Base-by-base conservation (phyloP, 2,888 invertebrate species). In the Drosophila eohydei region DNA sequence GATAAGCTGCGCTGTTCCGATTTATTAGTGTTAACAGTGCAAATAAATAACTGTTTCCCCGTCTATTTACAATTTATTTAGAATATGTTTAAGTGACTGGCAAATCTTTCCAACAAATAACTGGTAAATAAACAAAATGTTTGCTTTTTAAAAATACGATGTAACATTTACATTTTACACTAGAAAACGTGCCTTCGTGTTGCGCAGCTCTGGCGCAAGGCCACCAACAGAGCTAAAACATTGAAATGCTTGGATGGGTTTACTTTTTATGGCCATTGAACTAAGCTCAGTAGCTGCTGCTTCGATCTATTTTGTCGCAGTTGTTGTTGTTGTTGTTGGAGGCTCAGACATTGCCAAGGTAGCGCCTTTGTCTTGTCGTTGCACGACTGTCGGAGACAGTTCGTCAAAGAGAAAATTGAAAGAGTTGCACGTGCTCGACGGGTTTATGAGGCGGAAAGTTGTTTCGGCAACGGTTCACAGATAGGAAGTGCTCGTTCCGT, bases 361-460 rank as follows among this genome's bases (percentile, higher is more conserved):
- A 82, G 81, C 54, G 63, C 59, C 62, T 48, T 40, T 46, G 65
- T 56, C 32, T 54, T 60, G 56, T 3, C 51, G 6, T n/a, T 7
- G 30, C 48, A 11, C 26, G 34, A 38, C 51, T 40, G 36, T 58
- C 48, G 67, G 67, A 57, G 78, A 74, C 84, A 75, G 71, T 79
- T 71, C 68, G 60, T 75, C 71, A 81, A 73, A 74, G 77, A 68
- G 74, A 80, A 77, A 65, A 84, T 75, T 73, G 64, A 75, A 78
- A 81, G 74, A 81, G 74, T 66, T 80, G 72, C 79, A 85, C 84
- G 82, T 85, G 80, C 68, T 69, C 43, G 52, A 48, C 55, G 12
- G 46, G 52, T 70, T 75, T 78, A 71, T 71, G 77, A 85, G 74
- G 78, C 87, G 88, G 74, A 87, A 85, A 84, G 78, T 80, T 81